Evolutionary conservation across 2,113 vertebrate species (phyloP).

Genomic region (Serinus canaria): DNA sequence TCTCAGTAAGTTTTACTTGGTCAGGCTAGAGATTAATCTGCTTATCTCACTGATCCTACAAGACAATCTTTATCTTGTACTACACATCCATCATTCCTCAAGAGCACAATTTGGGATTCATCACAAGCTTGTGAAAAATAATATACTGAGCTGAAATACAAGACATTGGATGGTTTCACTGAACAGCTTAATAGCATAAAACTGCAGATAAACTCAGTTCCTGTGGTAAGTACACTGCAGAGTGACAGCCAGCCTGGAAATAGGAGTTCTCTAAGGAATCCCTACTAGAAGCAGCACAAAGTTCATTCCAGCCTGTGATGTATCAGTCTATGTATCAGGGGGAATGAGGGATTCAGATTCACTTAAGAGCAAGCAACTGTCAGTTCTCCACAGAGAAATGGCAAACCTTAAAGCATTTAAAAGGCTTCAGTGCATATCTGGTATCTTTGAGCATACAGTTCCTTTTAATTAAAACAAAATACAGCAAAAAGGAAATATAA

Average conservation of each 20-base stretch:
- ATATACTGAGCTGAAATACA: background rate
- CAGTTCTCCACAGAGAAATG: background rate
- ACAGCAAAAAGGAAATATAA: background rate
- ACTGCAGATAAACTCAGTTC: background rate
- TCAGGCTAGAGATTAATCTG: background rate
- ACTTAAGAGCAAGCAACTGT: background rate
- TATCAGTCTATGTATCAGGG: background rate
- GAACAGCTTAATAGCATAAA: background rate
- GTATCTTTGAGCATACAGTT: background rate
- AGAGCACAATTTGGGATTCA: background rate
- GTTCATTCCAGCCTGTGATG: background rate
- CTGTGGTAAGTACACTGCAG: background rate
- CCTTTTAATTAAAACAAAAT: background rate
- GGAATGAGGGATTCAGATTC: background rate
- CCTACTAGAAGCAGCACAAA: background rate
- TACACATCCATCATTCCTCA: background rate
- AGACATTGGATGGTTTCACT: background rate
- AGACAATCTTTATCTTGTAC: background rate
- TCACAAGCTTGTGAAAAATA: background rate
- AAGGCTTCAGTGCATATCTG: background rate
- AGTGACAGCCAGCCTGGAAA: background rate
- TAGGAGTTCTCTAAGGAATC: background rate
- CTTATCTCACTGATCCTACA: background rate
- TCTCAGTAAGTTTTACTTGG: background rate
- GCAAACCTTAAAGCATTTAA: background rate